phyloP scores from a whole-genome alignment of 2,113 vertebrate genomes.

The Madoqua kirkii region DNA sequence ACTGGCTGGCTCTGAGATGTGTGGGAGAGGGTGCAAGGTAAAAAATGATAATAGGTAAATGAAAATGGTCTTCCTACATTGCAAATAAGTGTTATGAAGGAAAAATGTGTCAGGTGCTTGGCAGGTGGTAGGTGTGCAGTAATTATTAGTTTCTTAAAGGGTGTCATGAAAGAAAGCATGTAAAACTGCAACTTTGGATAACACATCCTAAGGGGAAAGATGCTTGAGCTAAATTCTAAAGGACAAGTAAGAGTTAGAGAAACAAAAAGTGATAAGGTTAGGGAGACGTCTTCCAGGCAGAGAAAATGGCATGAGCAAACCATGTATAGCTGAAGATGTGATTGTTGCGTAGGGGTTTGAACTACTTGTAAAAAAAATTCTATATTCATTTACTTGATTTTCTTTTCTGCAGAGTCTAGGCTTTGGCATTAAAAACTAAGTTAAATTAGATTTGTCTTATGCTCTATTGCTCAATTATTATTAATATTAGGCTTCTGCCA shows the following conservation, averaged over 20 bases:
- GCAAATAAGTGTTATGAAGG: not conserved
- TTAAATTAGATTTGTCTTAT: constrained; percentile 41
- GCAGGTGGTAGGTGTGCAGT: not conserved
- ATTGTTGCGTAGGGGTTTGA: not conserved
- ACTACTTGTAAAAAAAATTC: constrained; percentile 2
- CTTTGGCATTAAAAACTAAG: constrained; percentile 10
- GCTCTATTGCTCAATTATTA: not conserved
- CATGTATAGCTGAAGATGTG: not conserved
- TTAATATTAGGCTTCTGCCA: constrained; percentile 20
- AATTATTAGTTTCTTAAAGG: not conserved
- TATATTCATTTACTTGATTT: not conserved
- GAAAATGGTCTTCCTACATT: not conserved
- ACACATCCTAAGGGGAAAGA: not conserved
- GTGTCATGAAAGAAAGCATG: not conserved
- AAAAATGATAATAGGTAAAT: not conserved
- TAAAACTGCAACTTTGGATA: not conserved
- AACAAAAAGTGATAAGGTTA: not conserved
- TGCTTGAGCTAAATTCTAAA: constrained; percentile 31
- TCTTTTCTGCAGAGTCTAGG: constrained; percentile 14
- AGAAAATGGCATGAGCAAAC: not conserved
- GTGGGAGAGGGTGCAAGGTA: not conserved
- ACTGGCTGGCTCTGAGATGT: not conserved
- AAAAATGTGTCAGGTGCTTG: not conserved
- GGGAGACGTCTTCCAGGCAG: not conserved
- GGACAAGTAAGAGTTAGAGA: not conserved